Evolutionary conservation across 2,797 vertebrate species (phyloP).

Genomic region (Leptodactylus fallax): DNA sequence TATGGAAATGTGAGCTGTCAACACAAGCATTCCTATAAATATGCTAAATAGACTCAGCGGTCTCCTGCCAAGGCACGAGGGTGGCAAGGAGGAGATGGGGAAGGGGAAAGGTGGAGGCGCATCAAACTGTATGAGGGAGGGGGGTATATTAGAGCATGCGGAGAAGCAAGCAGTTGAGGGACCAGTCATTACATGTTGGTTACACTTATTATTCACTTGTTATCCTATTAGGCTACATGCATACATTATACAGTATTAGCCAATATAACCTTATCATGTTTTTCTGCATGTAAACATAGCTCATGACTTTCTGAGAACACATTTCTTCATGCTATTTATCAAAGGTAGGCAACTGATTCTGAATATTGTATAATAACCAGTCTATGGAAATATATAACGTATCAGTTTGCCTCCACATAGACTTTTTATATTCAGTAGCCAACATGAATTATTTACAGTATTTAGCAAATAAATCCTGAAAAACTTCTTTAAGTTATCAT

Average conservation of each 20-base stretch:
- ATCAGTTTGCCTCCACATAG: too few relatives aligned
- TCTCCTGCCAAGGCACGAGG: conserved; percentile 61
- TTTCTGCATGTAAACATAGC: neutral
- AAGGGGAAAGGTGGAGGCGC: neutral
- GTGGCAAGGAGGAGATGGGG: conserved; percentile 20
- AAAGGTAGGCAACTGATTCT: neutral
- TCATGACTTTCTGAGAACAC: neutral
- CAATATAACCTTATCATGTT: neutral
- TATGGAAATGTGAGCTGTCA: conserved; percentile 64
- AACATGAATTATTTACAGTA: too few relatives aligned
- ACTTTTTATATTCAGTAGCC: too few relatives aligned
- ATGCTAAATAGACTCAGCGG: conserved; percentile 59
- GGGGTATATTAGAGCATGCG: neutral
- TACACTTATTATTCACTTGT: conserved; percentile 4
- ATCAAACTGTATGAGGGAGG: fast-evolving
- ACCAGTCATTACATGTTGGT: fast-evolving
- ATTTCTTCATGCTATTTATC: neutral
- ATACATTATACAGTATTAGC: neutral
- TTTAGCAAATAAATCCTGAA: too few relatives aligned
- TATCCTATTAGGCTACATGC: neutral
- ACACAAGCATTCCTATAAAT: conserved; percentile 62
- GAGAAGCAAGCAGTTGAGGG: fast-evolving
- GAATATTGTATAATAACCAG: neutral
- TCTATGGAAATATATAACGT: neutral
- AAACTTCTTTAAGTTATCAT: too few relatives aligned